Conservation (phyloP, 1,140 invertebrate species). For the Frieseomelitta varia region DNA sequence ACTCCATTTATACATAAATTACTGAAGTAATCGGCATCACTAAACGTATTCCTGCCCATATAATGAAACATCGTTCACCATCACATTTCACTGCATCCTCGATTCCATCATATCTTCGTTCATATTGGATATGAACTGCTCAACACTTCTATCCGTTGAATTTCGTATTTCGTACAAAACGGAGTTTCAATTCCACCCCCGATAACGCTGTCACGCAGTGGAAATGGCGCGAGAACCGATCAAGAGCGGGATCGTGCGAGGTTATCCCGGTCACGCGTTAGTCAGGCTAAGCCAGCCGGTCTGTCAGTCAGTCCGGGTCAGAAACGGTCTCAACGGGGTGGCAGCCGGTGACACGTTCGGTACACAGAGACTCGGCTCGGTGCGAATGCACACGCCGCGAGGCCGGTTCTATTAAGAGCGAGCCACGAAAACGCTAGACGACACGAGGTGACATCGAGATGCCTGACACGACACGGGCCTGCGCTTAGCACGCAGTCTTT, state of each 20-base stretch:
- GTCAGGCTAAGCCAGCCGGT: constrained; percentile 57
- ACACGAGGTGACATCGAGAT: constrained; percentile 74
- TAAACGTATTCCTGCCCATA: too few species aligned
- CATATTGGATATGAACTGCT: neutral
- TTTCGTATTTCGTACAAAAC: neutral
- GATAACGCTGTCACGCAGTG: neutral
- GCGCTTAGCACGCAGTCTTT: constrained; percentile 69
- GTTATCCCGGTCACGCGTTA: constrained; percentile 64
- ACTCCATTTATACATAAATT: too few species aligned
- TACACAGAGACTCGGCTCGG: constrained; percentile 37
- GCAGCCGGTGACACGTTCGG: constrained; percentile 64
- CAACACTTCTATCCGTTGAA: neutral
- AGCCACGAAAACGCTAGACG: constrained; percentile 71
- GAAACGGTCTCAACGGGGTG: constrained; percentile 45
- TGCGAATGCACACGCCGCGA: constrained; percentile 53
- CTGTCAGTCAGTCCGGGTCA: constrained; percentile 59
- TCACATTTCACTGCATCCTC: too few species aligned
- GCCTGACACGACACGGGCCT: constrained; percentile 78
- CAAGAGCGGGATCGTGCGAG: constrained; percentile 23
- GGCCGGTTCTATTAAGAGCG: constrained; percentile 77
- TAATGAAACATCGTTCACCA: too few species aligned
- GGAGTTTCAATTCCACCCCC: neutral
- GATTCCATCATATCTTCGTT: too few species aligned
- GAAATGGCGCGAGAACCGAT: neutral
- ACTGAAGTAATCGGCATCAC: too few species aligned